Evolutionary conservation across 2,888 invertebrate genomes (phyloP).

Genomic region (Antheraea yamamai): DNA sequence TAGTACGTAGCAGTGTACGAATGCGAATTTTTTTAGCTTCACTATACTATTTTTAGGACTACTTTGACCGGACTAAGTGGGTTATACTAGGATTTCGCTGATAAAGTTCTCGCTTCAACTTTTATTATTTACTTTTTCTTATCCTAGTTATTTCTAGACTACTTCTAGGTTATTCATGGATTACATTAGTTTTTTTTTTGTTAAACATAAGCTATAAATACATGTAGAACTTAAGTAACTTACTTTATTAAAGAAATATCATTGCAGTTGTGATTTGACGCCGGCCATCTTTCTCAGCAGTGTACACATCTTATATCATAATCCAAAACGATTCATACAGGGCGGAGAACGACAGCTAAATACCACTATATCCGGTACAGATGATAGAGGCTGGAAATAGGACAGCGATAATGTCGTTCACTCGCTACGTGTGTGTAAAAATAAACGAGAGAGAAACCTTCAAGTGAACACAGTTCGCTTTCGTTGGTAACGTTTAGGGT

Average conservation of each 20-base stretch:
- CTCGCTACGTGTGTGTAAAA: background rate
- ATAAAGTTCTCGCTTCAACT: no score
- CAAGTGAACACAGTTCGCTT: background rate
- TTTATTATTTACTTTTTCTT: no score
- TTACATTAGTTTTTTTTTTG: no score
- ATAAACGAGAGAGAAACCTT: slow-evolving; percentile 5
- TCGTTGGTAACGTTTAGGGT: slow-evolving; percentile 3
- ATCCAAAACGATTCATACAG: background rate
- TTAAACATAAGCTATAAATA: no score
- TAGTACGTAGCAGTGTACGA: no score
- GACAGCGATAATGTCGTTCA: background rate
- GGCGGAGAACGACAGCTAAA: background rate
- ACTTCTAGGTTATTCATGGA: no score
- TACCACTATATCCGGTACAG: background rate
- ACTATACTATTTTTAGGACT: no score
- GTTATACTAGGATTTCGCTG: no score
- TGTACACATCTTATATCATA: background rate
- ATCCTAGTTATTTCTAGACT: no score
- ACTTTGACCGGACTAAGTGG: no score
- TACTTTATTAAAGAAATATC: background rate
- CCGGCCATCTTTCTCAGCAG: background rate
- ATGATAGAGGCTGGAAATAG: slow-evolving; percentile 2
- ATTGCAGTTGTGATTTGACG: background rate
- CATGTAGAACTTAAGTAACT: background rate
- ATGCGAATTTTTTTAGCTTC: no score